phyloP scores from a whole-genome alignment of 1,140 invertebrate species.

The Notospermus geniculatus region DNA sequence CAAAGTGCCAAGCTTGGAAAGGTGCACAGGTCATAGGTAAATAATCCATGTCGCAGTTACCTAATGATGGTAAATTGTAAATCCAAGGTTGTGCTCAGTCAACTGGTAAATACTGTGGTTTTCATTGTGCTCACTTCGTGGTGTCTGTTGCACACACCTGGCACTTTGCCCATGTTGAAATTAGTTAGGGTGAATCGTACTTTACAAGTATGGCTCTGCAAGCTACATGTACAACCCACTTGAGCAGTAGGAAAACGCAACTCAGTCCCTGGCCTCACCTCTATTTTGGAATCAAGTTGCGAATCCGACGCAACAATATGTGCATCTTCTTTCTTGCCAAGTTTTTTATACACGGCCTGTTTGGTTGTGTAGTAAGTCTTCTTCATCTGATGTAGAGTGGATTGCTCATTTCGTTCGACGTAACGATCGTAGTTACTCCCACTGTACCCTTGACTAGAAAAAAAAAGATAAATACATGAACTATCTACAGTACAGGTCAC shows the following conservation, averaged over 20 bases:
- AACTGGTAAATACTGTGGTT: no score
- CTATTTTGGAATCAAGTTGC: slow-evolving; percentile 94
- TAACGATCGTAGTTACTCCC: slow-evolving; percentile 48
- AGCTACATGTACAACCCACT: not conserved
- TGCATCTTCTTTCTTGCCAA: slow-evolving; percentile 97
- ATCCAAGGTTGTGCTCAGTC: no score
- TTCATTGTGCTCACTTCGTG: no score
- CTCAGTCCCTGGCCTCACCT: slow-evolving; percentile 54
- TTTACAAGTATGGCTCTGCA: not conserved
- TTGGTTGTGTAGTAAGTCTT: slow-evolving; percentile 99
- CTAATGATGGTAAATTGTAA: not conserved
- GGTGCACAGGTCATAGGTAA: no score
- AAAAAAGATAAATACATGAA: not conserved
- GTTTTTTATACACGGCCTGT: slow-evolving; percentile 87
- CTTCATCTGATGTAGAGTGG: slow-evolving; percentile 77
- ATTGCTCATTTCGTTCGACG: slow-evolving; percentile 58
- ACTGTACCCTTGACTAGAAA: slow-evolving; percentile 38
- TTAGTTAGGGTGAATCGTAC: not conserved
- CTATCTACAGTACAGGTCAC: no score
- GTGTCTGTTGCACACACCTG: no score
- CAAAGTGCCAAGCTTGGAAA: no score
- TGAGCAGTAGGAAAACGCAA: no score
- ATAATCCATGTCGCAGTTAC: no score
- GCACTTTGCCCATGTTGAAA: no score
- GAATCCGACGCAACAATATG: slow-evolving; percentile 94